These are phyloP conservation scores for Myripristis murdjan DNA, from an alignment of 2,797 vertebrate species.

Conservation along the genomic window DNA sequence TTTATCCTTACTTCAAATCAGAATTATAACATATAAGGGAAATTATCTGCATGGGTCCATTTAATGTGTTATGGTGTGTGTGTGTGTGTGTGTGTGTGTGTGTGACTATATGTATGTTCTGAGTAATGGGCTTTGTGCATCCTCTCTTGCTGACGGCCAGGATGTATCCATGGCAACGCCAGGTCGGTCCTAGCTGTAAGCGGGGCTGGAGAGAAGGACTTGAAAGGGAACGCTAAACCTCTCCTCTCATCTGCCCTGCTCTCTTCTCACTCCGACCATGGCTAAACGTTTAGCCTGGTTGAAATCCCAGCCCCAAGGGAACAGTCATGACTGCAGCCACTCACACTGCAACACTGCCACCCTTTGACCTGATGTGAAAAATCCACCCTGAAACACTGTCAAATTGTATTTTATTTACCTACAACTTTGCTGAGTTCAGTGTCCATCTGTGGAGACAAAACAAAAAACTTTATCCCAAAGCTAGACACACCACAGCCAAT, in stretches of 20 bases:
- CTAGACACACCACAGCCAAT: neutral
- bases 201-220: slow-evolving; percentile 78
- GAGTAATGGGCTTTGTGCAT: slow-evolving; percentile 82
- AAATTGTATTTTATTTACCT: neutral
- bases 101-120: slow-evolving; percentile 68
- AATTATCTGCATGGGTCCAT: neutral
- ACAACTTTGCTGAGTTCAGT: neutral
- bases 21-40: slow-evolving; percentile 26
- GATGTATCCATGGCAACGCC: slow-evolving; percentile 87
- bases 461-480: neutral
- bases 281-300: slow-evolving; percentile 69
- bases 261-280: slow-evolving; percentile 65
- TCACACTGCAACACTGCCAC: slow-evolving; percentile 75
- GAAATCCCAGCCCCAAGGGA: slow-evolving; percentile 64
- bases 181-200: slow-evolving; percentile 81
- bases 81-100: slow-evolving; percentile 29
- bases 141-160: slow-evolving; percentile 74
- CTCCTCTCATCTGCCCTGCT: slow-evolving; percentile 72
- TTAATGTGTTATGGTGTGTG: neutral
- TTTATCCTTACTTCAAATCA: slow-evolving; percentile 21
- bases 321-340: slow-evolving; percentile 15
- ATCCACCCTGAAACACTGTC: slow-evolving; percentile 6
- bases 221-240: slow-evolving; percentile 82
- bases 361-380: slow-evolving; percentile 66
- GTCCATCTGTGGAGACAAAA: slow-evolving; percentile 8